phyloP scores from a whole-genome alignment of 2,113 vertebrate species.

The Scartelaos histophorus region DNA sequence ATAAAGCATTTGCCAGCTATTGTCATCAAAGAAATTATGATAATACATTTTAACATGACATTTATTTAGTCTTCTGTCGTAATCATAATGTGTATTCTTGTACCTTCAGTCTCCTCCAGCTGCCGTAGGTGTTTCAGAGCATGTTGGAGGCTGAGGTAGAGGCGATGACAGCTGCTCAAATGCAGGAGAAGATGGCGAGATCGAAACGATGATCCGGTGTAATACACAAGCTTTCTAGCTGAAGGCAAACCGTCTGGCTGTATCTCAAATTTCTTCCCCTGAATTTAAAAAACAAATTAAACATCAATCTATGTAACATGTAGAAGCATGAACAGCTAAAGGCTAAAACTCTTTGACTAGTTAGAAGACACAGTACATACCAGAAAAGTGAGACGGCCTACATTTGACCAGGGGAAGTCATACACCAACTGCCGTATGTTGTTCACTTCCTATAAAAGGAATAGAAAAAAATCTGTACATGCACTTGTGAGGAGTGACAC shows the following conservation, averaged over 20 bases:
- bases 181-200: constrained; percentile 85
- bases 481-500: not conserved
- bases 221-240: constrained; percentile 87
- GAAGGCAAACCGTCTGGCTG: constrained; percentile 87
- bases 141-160: constrained; percentile 84
- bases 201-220: constrained; percentile 84
- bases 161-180: constrained; percentile 84
- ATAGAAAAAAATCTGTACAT: constrained; percentile 11
- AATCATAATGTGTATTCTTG: not conserved
- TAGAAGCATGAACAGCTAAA: constrained; percentile 2
- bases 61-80: not conserved
- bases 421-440: constrained; percentile 82
- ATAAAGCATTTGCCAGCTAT: not conserved
- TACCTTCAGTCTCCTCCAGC: constrained; percentile 86
- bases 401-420: constrained; percentile 86
- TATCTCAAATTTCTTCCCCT: constrained; percentile 92
- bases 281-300: constrained; percentile 21
- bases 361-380: constrained; percentile 67
- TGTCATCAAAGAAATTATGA: not conserved
- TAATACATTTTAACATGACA: not conserved
- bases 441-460: constrained; percentile 79
- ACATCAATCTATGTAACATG: not conserved
- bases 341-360: constrained; percentile 12
- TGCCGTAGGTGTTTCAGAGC: constrained; percentile 80
- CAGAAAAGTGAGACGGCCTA: constrained; percentile 88